A percentile compares a stretch with the other conserved stretches of the same genome.
These are phyloP conservation scores for Euwallacea fornicatus DNA, from an alignment of 1,140 invertebrate species.

Conservation along the genomic window DNA sequence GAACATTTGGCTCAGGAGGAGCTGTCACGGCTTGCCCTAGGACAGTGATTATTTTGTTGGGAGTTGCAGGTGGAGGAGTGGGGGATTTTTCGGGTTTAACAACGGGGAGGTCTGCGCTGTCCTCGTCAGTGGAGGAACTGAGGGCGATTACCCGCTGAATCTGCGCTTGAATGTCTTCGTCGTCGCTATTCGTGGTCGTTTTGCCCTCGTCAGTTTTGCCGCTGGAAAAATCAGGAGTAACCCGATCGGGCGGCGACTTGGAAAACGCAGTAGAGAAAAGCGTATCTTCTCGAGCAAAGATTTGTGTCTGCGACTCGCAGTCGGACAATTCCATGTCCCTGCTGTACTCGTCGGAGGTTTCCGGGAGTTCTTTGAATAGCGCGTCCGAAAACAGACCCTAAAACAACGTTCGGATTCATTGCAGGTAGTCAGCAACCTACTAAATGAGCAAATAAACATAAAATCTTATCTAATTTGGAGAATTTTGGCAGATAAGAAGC, in stretches of 20 bases:
- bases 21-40: neutral
- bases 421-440: too few species aligned
- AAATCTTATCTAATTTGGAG: too few species aligned
- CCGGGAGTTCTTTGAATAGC: constrained; percentile 49
- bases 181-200: constrained; percentile 54
- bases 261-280: constrained; percentile 57
- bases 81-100: constrained; percentile 28
- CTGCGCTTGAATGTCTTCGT: constrained; percentile 58
- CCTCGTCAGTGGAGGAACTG: constrained; percentile 54
- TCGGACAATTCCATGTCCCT: constrained; percentile 60
- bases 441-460: too few species aligned
- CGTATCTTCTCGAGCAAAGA: constrained; percentile 60
- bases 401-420: neutral
- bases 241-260: constrained; percentile 48
- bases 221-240: constrained; percentile 52
- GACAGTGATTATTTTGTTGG: constrained; percentile 13
- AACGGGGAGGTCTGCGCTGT: constrained; percentile 51
- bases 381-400: constrained; percentile 6
- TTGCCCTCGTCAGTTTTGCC: constrained; percentile 45
- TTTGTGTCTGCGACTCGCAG: constrained; percentile 59
- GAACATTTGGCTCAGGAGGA: neutral
- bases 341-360: constrained; percentile 57
- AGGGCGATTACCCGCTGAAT: constrained; percentile 56
- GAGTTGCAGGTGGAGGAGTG: constrained; percentile 25
- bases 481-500: too few species aligned